A percentile compares a stretch with the other conserved stretches of the same genome.
phyloP scores from a whole-genome alignment of 2,888 invertebrate species.

The Urechis unicinctus region DNA sequence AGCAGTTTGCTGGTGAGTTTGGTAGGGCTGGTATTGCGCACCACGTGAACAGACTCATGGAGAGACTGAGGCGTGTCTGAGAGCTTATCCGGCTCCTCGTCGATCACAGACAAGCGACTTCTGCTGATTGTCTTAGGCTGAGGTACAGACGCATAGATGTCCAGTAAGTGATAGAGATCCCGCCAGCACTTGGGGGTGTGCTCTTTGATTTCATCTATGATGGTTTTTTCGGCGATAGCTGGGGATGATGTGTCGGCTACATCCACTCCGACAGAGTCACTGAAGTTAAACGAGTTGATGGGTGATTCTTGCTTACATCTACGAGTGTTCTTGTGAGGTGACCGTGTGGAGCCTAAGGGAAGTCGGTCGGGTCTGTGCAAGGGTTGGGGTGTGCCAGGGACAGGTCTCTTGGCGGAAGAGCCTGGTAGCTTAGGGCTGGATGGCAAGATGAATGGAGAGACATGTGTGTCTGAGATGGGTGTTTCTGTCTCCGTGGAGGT shows the following conservation, averaged over 20 bases:
- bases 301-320: constrained; percentile 25
- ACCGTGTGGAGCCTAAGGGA: constrained; percentile 1
- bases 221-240: constrained; percentile 43
- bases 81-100: constrained; percentile 46
- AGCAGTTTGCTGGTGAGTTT: too few species aligned
- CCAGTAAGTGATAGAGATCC: constrained; percentile 83
- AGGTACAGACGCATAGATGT: constrained; percentile 88
- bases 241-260: constrained; percentile 41
- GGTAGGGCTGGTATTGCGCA: background rate
- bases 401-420: background rate
- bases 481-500: background rate
- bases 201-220: constrained; percentile 47
- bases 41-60: background rate
- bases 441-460: too few species aligned
- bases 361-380: background rate
- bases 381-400: background rate
- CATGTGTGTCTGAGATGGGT: background rate
- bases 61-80: constrained; percentile 6
- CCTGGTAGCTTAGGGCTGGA: background rate
- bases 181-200: constrained; percentile 82
- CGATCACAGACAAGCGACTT: constrained; percentile 54
- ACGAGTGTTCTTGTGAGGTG: background rate
- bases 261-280: constrained; percentile 23
- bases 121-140: constrained; percentile 71
- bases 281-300: constrained; percentile 42